Percentiles rank a stretch among this genome's conserved stretches.
These are phyloP conservation scores for Colletes collaris DNA, from an alignment of 2,888 invertebrate species.

Conservation along the genomic window DNA sequence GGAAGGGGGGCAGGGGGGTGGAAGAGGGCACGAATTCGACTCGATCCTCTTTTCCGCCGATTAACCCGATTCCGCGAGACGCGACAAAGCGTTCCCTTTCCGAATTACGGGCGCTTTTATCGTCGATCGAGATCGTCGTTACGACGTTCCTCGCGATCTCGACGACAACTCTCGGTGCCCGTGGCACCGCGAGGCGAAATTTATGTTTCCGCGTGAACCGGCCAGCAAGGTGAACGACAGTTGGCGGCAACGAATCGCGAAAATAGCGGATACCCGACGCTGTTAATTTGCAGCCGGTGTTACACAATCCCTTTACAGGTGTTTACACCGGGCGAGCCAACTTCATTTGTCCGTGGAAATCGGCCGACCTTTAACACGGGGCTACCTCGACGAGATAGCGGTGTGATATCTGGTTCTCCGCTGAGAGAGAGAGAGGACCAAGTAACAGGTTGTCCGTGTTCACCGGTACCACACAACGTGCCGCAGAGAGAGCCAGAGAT, in stretches of 20 bases:
- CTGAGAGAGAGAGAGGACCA: conserved; percentile 14
- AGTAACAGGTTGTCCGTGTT: conserved; percentile 62
- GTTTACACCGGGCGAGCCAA: conserved; percentile 46
- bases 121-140: conserved; percentile 1
- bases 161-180: neutral
- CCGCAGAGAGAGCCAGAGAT: neutral
- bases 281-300: conserved; percentile 33
- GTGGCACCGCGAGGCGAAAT: neutral
- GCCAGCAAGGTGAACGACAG: conserved; percentile 24
- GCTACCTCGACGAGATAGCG: conserved; percentile 37
- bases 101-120: conserved; percentile 13
- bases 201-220: conserved; percentile 37
- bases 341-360: conserved; percentile 59
- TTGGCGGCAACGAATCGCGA: conserved; percentile 31
- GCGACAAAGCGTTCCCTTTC: conserved; percentile 17
- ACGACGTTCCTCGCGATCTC: conserved; percentile 3
- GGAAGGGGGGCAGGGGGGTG: no score
- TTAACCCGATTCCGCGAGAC: conserved; percentile 40
- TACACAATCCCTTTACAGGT: conserved; percentile 39
- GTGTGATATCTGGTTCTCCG: conserved; percentile 43
- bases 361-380: conserved; percentile 55
- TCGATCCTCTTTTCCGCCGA: conserved; percentile 29
- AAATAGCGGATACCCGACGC: conserved; percentile 1
- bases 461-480: conserved; percentile 9
- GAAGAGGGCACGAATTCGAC: conserved; percentile 7